Evolutionary conservation across 2,888 invertebrate species (phyloP), one percentile per base, ranked within the genome.

Genomic region (Crematogaster levior): DNA sequence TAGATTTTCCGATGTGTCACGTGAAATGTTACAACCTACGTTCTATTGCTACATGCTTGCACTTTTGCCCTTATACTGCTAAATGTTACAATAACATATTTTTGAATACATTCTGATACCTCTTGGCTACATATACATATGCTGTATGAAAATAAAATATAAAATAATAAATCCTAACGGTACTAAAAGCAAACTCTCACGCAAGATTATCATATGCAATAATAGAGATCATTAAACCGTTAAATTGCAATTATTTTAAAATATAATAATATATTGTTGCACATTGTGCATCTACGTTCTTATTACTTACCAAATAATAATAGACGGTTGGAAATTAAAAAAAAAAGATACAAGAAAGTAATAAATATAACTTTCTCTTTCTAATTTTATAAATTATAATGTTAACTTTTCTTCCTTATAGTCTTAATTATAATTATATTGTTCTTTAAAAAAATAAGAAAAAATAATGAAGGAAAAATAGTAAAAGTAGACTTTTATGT

Each of bases 21-120:
- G 15, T 51, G 7, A 37, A 63, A 63, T 63, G 40, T 66, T 48
- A 63, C 63, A 37, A 48, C 12, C 24, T 37, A 63, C 37, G 4
- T 34, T 21, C 34, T 12, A 24, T 61, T 51, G 37, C 56, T n/a
- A n/a, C n/a, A 3, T 37, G 6, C 24, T 9, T 65, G 37, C 51
- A 66, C 27, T 66, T 75, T 53, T 66, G 30, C 40, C 9, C 12
- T 18, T 10, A 21, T 3, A n/a, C 27, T 75, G 12, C n/a, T 40
- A 75, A 75, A 75, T 40, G 66, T 75, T 53, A 27, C 30, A 40
- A 43, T 66, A 75, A 66, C 27, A 51, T 66, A 65, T 51, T 63
- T 30, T 40, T n/a, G 30, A 66, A 30, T 53, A 27, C 6, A 21
- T 53, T 53, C 34, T 30, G 18, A 37, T 12, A n/a, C 9, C 21